Base-by-base conservation (phyloP, 2,888 invertebrate genomes). In the Gordius sp. region DNA sequence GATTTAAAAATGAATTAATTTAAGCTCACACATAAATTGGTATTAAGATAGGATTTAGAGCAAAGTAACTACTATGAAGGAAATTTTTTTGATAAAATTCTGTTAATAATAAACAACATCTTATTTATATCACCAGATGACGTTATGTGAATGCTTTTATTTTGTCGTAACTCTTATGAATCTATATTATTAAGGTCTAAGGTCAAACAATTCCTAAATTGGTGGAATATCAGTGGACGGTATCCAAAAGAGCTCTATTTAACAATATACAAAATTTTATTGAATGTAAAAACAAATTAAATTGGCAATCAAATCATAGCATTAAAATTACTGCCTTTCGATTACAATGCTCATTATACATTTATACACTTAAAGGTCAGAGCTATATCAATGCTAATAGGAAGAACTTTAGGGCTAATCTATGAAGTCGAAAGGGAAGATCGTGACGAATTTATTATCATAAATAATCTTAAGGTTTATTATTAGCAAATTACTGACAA, bases 361-460 rank as follows among this genome's bases (percentile, higher is more conserved):
- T 33, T 33, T 33, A 33, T 47, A 47, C 20, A 47, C 8, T n/a
- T 47, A 13, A 18, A 47, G 47, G 4, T 47, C 4, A 8, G 47
- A n/a, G 20, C 13, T 23, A 20, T 47, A 20, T 18, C 47, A 47
- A 47, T 47, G 16, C 20, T 47, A 47, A 47, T 47, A 13, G 47
- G 47, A 20, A 8, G 47, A n/a, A n/a, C 47, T 13, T 47, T 47
- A 23, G 47, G 47, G 20, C 4, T 47, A 18, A 47, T 47, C 20
- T 47, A 47, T 23, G 47, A 47, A 20, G 47, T 47, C 4, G 23
- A 8, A n/a, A 47, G 47, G 47, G 23, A 47, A 20, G 47, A 47
- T 23, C 8, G 47, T 4, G 20, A 47, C 8, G 23, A 47, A 18
- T 47, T 18, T 47, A 47, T 47, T n/a, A 47, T 47, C 13, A 47